phyloP scores from a whole-genome alignment of 2,113 vertebrate species.

The Carassius auratus region DNA sequence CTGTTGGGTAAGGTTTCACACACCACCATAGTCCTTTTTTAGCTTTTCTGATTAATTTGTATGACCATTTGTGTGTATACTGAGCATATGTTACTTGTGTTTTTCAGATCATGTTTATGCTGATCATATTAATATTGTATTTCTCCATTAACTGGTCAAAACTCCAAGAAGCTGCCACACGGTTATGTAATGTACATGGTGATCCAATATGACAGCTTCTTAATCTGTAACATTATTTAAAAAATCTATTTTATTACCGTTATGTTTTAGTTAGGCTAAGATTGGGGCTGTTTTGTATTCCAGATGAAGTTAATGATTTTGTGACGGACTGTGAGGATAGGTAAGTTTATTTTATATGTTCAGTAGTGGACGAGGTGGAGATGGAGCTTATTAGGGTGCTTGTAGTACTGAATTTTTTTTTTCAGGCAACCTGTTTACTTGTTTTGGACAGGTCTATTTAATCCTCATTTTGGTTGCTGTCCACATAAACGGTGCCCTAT shows the following conservation, averaged over 20 bases:
- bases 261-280: background rate
- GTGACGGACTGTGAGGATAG: slow-evolving; percentile 35
- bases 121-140: slow-evolving; percentile 57
- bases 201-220: background rate
- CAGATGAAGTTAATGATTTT: slow-evolving; percentile 17
- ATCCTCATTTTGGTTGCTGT: slow-evolving; percentile 43
- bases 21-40: background rate
- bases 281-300: background rate
- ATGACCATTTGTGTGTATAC: background rate
- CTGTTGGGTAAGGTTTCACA: background rate
- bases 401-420: too few species aligned
- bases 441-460: slow-evolving; percentile 38
- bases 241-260: background rate
- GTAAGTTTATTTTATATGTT: background rate
- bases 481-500: slow-evolving; percentile 69
- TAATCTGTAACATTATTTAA: background rate
- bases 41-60: background rate
- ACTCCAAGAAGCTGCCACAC: slow-evolving; percentile 3
- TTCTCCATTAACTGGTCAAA: slow-evolving; percentile 36
- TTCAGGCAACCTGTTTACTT: background rate
- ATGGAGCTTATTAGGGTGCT: background rate
- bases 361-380: background rate
- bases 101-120: slow-evolving; percentile 49
- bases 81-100: background rate
- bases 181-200: background rate